Base-by-base conservation (phyloP, 2,113 vertebrate species). In the Dicerorhinus sumatrensis region DNA sequence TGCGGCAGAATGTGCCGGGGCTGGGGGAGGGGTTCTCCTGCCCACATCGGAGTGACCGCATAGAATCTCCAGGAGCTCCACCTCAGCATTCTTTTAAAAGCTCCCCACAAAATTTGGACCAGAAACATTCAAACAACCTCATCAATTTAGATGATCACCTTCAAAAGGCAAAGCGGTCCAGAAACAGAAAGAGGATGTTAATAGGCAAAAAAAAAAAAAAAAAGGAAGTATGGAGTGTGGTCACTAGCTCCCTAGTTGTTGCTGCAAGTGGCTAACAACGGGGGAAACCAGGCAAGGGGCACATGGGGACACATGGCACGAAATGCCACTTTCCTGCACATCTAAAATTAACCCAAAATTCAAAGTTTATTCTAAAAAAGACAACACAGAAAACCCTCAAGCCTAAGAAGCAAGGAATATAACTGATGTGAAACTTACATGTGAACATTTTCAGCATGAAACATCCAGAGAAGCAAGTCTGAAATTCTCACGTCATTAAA, bases 71-170 rank as follows among this genome's bases (percentile, higher is more conserved):
- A 87, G 79, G 77, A 69, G 70, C 54, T 33, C 29, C 1, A 73
- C 39, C 86, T 36, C 92, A 93, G 80, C 92, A 89, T 97, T 97
- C 92, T 96, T 63, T 90, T 91, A 63, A 82, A 97, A 95, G 92
- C 48, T 79, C 54, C 87, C 67, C 79, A 21, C 46, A 81, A 84
- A 92, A 75, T 63, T 33, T 62, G 39, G 21, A 75, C 46, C 14
- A 94, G 62, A 91, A 87, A 85, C 10, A 82, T 14, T 48, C 20
- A n/a, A 75, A 21, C n/a, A 58, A 93, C 33, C 1, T 88, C 67
- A 36, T 67, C 76, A n/a, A 36, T 1, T 80, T 10, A 91, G 27
- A 76, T 16, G 48, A 56, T 48, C 86, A 62, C 63, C 60, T 69
- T n/a, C 88, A 67, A 60, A 72, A 82, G 20, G 21, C 46, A n/a